These are phyloP conservation scores for Pterois miles DNA, from an alignment of 2,797 vertebrate species.

Conservation along the genomic window DNA sequence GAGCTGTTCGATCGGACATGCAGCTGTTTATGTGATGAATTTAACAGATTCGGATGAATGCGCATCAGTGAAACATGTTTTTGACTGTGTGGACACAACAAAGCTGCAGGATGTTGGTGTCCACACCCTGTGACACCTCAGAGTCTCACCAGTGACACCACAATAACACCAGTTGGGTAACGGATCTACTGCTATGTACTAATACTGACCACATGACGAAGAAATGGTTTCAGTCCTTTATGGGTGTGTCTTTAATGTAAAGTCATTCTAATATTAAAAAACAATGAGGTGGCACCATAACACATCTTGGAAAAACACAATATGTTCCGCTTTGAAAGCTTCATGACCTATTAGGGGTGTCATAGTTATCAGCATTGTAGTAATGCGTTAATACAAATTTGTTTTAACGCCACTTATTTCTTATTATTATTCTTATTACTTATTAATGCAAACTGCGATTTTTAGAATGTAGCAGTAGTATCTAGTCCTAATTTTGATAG, in stretches of 20 bases:
- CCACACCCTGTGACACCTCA: background rate
- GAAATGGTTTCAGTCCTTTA: background rate
- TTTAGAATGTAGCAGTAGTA: too few relatives aligned
- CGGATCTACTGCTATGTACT: background rate
- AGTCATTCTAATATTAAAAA: too few relatives aligned
- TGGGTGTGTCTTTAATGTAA: background rate
- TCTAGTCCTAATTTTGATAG: too few relatives aligned
- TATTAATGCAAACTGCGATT: too few relatives aligned
- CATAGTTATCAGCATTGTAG: too few relatives aligned
- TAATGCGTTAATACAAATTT: too few relatives aligned
- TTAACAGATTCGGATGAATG: background rate
- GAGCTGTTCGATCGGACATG: background rate
- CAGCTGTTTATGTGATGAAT: constrained; percentile 22
- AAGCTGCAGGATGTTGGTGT: background rate
- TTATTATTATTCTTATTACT: too few relatives aligned
- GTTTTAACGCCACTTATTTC: too few relatives aligned
- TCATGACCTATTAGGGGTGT: too few relatives aligned
- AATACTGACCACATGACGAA: background rate
- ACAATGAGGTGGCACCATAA: too few relatives aligned
- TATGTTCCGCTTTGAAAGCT: rapidly evolving
- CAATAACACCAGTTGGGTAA: background rate
- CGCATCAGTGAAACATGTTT: background rate
- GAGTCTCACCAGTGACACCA: background rate
- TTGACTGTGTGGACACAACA: background rate
- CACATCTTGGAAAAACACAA: too few relatives aligned